These are phyloP conservation scores for Hoplostethus mediterraneus DNA, from an alignment of 2,797 vertebrate species.

Conservation along the genomic window DNA sequence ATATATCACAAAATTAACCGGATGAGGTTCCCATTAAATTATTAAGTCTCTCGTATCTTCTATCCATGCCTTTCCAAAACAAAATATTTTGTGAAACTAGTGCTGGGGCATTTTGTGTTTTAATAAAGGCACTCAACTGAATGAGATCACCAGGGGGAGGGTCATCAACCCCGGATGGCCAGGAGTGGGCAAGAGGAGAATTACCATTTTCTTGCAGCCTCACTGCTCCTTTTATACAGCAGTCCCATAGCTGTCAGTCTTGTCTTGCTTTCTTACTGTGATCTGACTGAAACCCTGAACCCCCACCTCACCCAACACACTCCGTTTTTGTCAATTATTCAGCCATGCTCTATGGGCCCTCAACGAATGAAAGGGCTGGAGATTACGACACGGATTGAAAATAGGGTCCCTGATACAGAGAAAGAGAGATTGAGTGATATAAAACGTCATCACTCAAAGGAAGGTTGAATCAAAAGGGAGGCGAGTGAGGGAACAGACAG, in stretches of 20 bases:
- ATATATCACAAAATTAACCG: neutral
- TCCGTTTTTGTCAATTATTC: constrained; percentile 35
- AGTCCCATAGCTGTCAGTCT: constrained; percentile 64
- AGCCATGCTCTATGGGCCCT: constrained; percentile 21
- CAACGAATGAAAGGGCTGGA: constrained; percentile 39
- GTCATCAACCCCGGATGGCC: constrained; percentile 41
- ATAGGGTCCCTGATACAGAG: constrained; percentile 25
- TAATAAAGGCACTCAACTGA: constrained; percentile 37
- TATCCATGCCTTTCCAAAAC: neutral
- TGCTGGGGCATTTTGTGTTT: constrained; percentile 20
- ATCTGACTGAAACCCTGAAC: constrained; percentile 63
- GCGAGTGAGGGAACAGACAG: constrained; percentile 6
- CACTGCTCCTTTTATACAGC: constrained; percentile 73
- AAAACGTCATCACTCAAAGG: constrained; percentile 46
- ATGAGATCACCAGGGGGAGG: constrained; percentile 23
- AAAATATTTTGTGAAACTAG: neutral
- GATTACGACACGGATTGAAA: constrained; percentile 48
- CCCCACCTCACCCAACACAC: constrained; percentile 28
- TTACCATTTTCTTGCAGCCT: constrained; percentile 75
- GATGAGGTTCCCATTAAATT: neutral
- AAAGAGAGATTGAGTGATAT: constrained; percentile 41
- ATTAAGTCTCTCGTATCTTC: too few species aligned
- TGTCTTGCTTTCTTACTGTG: constrained; percentile 60
- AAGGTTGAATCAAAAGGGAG: constrained; percentile 36
- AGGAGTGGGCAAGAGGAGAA: constrained; percentile 50